Evolutionary conservation across 1,140 invertebrate genomes (phyloP), one percentile per base, ranked within the genome.

Genomic region (Anoplolepis gracilipes): DNA sequence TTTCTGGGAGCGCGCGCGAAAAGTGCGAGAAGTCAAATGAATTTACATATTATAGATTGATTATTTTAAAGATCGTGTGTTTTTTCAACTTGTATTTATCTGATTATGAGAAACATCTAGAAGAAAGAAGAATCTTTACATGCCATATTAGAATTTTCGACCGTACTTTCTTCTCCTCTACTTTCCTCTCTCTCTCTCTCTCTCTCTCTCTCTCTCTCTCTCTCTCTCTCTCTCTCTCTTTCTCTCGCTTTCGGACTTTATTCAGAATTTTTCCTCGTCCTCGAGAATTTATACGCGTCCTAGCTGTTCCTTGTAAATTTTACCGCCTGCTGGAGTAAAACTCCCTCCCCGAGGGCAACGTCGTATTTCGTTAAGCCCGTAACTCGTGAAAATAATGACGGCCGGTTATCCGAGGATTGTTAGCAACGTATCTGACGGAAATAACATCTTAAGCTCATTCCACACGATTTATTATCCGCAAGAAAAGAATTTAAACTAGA

Each of bases 241-340:
- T 65, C 33, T 39, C 64, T 65, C 33, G n/a, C 4, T 81, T 55
- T 62, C 65, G 33, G 53, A 39, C 39, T 85, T 81, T 70, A 85
- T 85, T 76, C 76, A 62, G 64, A 85, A 85, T 85, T 85, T 85
- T 85, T 85, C 57, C 46, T 46, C 75, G 16, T 62, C 42, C 39
- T 49, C 33, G 67, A 82, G 75, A 90, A 91, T 90, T 91, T 91
- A 91, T 90, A 78, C 85, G 62, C 90, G 85, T 89, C 86, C 85
- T 82, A 79, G 25, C 72, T 81, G 75, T 70, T 78, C 65, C 85
- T 77, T 90, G 85, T 90, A 91, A 90, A 91, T 91, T 90, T 91
- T 85, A 86, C 64, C 84, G 65, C 85, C 69, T 84, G 78, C 42
- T 84, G 59, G 81, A 65, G 36, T 81, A 81, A 73, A 89, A 85